Base-by-base conservation (phyloP, 2,797 vertebrate species). In the Darevskia nairensis region DNA sequence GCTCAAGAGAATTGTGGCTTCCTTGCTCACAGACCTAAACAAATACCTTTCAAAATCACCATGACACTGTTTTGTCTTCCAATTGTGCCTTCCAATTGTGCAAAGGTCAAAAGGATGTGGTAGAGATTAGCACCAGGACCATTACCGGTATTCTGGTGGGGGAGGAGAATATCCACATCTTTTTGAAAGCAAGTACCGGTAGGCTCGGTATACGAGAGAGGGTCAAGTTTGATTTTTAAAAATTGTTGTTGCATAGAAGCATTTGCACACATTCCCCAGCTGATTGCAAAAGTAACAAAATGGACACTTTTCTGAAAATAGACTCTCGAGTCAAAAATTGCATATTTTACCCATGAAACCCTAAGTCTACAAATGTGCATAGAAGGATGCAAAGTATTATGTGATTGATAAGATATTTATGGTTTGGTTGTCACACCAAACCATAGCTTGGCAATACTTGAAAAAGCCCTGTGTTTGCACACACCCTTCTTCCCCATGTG, bases 21-120 rank as follows among this genome's bases (percentile, higher is more conserved):
- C 94, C 84, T 84, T 91, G 69, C 86, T 91, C 75, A 86, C 55
- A 7, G 2, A 91, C 39, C 32, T 0, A 0, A 35, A 90, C 55
- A 82, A 95, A 84, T 35, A 91, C 11, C 71, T 61, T 1, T 41
- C 69, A 92, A 93, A 95, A 84, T 66, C 90, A 61, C 46, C 39
- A 86, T 77, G 89, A 46, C 29, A 90, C 90, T 93, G 39, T 84
- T 64, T 80, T 93, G 86, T 61, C 89, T 91, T 61, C 89, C 69
- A 11, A 81, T 0, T 66, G 50, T 59, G 72, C 19, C 79, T 90
- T 85, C 84, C n/a, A 86, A 86, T 32, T 77, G 74, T 39, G 29
- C 23, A 83, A 0, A 0, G 35, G 41, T 89, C 76, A 91, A 91
- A 92, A 85, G 66, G 5, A 85, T 3, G 23, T 81, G 82, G 59